Evolutionary conservation across 1,140 invertebrate species (phyloP), one percentile per base, ranked within the genome.

Genomic region (Ceratina japonica): DNA sequence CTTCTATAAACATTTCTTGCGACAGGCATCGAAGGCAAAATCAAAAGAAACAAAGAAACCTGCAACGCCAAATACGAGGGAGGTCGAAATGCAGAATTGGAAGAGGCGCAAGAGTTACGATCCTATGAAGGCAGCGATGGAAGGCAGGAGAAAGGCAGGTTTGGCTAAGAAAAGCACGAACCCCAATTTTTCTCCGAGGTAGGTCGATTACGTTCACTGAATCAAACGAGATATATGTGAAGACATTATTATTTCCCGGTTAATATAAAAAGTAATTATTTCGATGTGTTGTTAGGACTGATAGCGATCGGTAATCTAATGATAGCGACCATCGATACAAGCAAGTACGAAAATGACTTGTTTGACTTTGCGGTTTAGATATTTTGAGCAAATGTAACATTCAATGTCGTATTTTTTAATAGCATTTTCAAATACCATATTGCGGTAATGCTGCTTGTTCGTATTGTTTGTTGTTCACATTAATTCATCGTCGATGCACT

Each of bases 11-110:
- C 2, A 51, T 1, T 52, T 10, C 54, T 13, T 56, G 24, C 51
- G 18, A 52, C 54, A 87, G 86, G 78, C 68, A 24, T 61, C 49
- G 69, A 89, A 84, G 70, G 65, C 20, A 22, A 89, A 88, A 70
- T 54, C 77, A 54, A 89, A 85, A 51, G 86, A 87, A 64, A 86
- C 83, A 22, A 90, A 94, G n/a, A 95, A 94, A 75, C 94, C 94
- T 73, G 93, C 94, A 12, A 93, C 93, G 3, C 87, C 95, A 24
- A 94, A 94, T n/a, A 92, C 94, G 56, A 93, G 94, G 81, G 96
- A 97, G 89, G 95, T 96, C 62, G 97, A 98, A 90, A 95, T 97
- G 93, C 96, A 97, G 89, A 98, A 98, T 93, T 98, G 97, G 97
- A 97, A 97, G 89, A 93, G 97, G 75, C 93, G 97, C 80, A 97